Evolutionary conservation across 2,888 invertebrate genomes (phyloP).

Genomic region (Dryobota labecula): DNA sequence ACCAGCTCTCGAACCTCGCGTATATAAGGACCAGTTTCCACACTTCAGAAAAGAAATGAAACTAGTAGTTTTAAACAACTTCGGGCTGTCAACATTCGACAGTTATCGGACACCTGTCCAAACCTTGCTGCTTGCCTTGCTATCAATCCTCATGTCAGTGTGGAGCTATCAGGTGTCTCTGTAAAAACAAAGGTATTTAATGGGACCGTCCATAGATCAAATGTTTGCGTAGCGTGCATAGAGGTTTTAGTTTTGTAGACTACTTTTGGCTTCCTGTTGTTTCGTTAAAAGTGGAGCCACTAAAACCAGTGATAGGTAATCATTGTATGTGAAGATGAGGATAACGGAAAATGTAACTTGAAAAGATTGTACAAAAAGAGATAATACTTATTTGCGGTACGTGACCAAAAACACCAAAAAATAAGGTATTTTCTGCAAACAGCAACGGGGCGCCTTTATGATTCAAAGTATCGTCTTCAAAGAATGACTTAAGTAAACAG

Average conservation of each 20-base stretch:
- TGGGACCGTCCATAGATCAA: constrained; percentile 39
- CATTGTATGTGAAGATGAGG: not conserved
- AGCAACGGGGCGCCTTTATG: too few relatives aligned
- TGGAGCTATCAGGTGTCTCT: constrained; percentile 54
- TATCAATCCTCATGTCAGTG: constrained; percentile 52
- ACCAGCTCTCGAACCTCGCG: constrained; percentile 4
- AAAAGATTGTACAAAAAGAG: not conserved
- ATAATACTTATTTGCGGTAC: not conserved
- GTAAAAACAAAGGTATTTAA: constrained; percentile 56
- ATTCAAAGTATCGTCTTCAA: not conserved
- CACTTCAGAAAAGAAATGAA: constrained; percentile 10
- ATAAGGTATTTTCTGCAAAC: not conserved
- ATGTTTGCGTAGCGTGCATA: constrained; percentile 65
- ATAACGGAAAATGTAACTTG: not conserved
- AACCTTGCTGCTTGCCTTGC: constrained; percentile 55
- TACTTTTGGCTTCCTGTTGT: constrained; percentile 76
- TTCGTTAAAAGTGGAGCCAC: constrained; percentile 5
- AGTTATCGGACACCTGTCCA: constrained; percentile 59
- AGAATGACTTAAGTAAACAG: not conserved
- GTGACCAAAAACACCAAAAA: not conserved
- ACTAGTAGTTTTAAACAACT: constrained; percentile 46
- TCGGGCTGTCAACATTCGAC: constrained; percentile 28
- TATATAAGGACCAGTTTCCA: constrained; percentile 14
- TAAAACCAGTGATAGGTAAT: not conserved
- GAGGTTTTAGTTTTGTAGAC: constrained; percentile 63